Conservation (phyloP, 2,113 vertebrate genomes). For the Numenius arquata region DNA sequence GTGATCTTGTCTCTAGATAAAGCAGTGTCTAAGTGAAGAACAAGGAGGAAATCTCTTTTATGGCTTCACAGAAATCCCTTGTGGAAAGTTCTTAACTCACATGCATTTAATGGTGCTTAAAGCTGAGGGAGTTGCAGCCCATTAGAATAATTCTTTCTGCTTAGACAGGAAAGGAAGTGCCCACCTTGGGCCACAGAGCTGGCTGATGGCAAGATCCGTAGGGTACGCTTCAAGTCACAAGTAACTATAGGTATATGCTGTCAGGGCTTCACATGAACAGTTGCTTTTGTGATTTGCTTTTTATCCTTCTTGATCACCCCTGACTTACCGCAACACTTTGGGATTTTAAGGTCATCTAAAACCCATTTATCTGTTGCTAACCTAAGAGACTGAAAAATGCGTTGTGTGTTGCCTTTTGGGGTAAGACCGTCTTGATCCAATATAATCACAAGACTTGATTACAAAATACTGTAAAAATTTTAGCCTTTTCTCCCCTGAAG, state of each 20-base stretch:
- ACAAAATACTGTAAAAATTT: not conserved
- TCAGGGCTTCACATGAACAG: not conserved
- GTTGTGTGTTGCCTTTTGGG: not conserved
- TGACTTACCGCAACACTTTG: not conserved
- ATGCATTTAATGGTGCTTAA: not conserved
- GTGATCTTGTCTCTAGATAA: not conserved
- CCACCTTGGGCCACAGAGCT: not conserved
- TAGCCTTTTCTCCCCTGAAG: not conserved
- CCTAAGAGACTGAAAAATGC: not conserved
- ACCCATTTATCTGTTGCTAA: not conserved
- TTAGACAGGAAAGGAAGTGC: not conserved
- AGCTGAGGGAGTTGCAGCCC: not conserved
- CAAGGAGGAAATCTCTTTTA: not conserved
- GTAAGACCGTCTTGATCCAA: not conserved
- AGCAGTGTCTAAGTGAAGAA: not conserved
- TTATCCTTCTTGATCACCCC: not conserved
- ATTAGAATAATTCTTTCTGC: not conserved
- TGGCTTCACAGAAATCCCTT: not conserved
- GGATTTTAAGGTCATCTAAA: not conserved
- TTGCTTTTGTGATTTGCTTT: not conserved
- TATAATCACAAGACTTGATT: not conserved
- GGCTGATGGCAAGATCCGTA: not conserved
- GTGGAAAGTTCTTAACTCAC: not conserved
- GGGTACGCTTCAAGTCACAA: not conserved
- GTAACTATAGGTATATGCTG: not conserved